Evolutionary conservation across 2,113 vertebrate genomes (phyloP), one percentile per base, ranked within the genome.

Genomic region (Gopherus flavomarginatus): DNA sequence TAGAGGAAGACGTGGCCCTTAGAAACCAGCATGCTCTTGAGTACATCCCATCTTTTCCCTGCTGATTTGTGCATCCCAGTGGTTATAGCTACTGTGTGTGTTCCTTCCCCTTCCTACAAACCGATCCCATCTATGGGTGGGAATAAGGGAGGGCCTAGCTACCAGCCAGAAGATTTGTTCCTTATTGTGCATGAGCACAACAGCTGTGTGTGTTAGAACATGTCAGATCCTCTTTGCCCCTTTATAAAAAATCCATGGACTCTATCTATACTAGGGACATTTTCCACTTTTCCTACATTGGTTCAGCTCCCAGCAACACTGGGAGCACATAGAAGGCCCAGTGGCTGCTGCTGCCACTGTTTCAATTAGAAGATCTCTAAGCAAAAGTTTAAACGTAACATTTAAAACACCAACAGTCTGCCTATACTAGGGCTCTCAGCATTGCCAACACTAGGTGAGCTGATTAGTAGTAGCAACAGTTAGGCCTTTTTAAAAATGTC

Each of bases 61-160:
- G 13, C 84, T 3, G 50, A 87, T 14, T 2, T 24, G 10, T 31
- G 87, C 96, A 97, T 96, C 94, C 93, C 75, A 59, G 81, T n/a
- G 79, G 53, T 1, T 10, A 11, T 53, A 85, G 93, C 4, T 5
- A 50, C 85, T 8, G 69, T 42, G 80, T 22, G 59, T 49, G 11
- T 88, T 53, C 72, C 85, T 87, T 87, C 9, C 72, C 72, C 42
- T 77, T n/a, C 11, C 38, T 78, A 26, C 26, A 14, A 27, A 78
- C 38, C 4, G 75, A 27, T 47, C 22, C 38, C 11, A 14, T 47
- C 38, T 44, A 5, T 42, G 38, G 38, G 5, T 47, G 75, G 21
- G 42, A 27, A 12, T 78, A 78, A 78, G 24, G 26, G 44, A 44
- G 42, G 75, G 42, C 75, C 72, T 27, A 7, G 42, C n/a, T 38